phyloP scores from a whole-genome alignment of 2,113 vertebrate species.

The Gobius niger region DNA sequence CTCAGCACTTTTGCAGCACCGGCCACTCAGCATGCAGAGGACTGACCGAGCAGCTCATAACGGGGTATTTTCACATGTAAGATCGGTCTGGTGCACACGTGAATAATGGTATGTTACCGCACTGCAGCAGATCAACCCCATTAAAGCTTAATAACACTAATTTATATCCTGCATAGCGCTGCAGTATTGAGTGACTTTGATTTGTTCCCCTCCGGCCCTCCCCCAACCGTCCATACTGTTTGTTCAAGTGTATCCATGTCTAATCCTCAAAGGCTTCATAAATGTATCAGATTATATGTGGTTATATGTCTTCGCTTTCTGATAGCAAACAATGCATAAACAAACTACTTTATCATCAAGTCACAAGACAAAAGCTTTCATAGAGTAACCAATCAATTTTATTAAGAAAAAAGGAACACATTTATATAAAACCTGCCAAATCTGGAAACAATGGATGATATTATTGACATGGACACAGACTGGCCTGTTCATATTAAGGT shows the following conservation, averaged over 20 bases:
- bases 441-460: not conserved
- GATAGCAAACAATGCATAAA: not conserved
- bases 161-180: constrained; percentile 8
- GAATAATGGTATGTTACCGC: not conserved
- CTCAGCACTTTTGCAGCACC: constrained; percentile 51
- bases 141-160: not conserved
- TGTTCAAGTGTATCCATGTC: constrained; percentile 1
- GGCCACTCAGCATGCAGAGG: constrained; percentile 6
- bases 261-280: constrained; percentile 2
- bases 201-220: constrained; percentile 8
- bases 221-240: not conserved
- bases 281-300: not conserved
- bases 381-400: not conserved
- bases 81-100: not conserved
- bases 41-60: not conserved
- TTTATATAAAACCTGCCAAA: not conserved
- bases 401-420: not conserved
- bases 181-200: constrained; percentile 24
- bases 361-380: not conserved
- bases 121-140: constrained; percentile 6
- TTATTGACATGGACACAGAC: not conserved
- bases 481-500: not conserved
- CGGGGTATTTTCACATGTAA: not conserved
- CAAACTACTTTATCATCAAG: not conserved
- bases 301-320: constrained; percentile 8